A percentile compares a stretch with the other conserved stretches of the same genome.
These are phyloP conservation scores for Ramphastos sulfuratus DNA, from an alignment of 2,113 vertebrate genomes.

Conservation along the genomic window DNA sequence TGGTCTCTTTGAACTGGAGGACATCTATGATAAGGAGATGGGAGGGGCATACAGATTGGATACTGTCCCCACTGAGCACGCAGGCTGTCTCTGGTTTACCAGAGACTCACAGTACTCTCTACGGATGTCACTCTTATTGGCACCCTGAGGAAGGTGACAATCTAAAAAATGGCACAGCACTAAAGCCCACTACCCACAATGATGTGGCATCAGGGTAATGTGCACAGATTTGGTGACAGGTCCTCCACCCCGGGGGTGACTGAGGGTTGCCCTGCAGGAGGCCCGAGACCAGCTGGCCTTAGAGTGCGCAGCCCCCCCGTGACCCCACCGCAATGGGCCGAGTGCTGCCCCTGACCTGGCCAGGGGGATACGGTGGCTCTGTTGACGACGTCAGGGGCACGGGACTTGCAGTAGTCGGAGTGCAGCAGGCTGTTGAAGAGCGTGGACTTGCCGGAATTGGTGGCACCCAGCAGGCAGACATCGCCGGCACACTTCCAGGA, in stretches of 20 bases:
- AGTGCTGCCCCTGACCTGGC: conserved; percentile 78
- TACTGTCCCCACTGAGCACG: rapidly evolving
- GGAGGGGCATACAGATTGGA: rapidly evolving
- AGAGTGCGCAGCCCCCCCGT: rapidly evolving
- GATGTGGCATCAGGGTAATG: rapidly evolving
- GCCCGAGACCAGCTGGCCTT: rapidly evolving
- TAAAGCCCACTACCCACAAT: rapidly evolving
- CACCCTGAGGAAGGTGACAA: rapidly evolving
- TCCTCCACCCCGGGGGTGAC: too few species aligned
- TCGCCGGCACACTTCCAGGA: conserved; percentile 89
- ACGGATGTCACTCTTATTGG: rapidly evolving
- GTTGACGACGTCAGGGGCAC: conserved; percentile 73
- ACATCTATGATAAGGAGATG: neutral
- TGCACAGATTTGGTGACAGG: rapidly evolving
- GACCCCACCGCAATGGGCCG: rapidly evolving
- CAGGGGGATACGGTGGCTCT: conserved; percentile 90
- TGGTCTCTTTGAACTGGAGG: rapidly evolving
- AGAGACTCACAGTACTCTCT: rapidly evolving
- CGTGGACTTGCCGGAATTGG: conserved; percentile 92
- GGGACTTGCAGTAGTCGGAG: conserved; percentile 91
- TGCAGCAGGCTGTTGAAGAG: conserved; percentile 89
- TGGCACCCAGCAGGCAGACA: conserved; percentile 88
- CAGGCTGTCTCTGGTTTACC: rapidly evolving
- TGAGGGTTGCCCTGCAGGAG: rapidly evolving
- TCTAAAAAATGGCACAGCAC: rapidly evolving